Evolutionary conservation across 2,113 vertebrate genomes (phyloP).

Genomic region (Hippocampus abdominalis): DNA sequence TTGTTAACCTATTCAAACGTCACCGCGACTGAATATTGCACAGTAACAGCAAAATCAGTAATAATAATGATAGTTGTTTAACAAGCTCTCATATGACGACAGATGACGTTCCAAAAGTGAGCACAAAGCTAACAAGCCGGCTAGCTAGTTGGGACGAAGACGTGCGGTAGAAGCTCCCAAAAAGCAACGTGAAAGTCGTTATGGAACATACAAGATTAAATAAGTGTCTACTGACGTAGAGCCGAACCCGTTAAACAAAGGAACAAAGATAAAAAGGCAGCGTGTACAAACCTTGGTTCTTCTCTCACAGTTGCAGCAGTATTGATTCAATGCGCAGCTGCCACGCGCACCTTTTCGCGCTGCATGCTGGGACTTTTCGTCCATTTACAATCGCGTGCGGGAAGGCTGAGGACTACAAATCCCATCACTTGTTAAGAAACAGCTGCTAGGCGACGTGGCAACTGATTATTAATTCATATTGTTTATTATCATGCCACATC

Average conservation of each 20-base stretch:
- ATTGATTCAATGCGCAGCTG: neutral
- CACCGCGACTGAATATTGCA: neutral
- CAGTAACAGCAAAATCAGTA: neutral
- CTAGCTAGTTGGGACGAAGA: neutral
- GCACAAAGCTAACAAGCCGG: neutral
- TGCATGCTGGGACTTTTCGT: slow-evolving; percentile 54
- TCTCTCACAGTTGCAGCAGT: slow-evolving; percentile 1
- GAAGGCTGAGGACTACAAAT: slow-evolving; percentile 51
- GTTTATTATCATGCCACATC: neutral
- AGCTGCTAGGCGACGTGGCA: slow-evolving; percentile 8
- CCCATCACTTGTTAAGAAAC: slow-evolving; percentile 11
- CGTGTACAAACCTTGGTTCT: slow-evolving; percentile 23
- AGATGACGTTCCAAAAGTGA: neutral
- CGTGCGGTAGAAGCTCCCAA: neutral
- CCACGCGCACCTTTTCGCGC: neutral
- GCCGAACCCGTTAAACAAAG: neutral
- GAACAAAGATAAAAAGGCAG: neutral
- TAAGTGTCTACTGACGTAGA: neutral
- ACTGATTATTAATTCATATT: neutral
- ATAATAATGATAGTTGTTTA: neutral
- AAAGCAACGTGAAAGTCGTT: neutral
- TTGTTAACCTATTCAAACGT: neutral
- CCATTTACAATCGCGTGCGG: neutral
- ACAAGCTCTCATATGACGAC: neutral
- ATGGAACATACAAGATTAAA: neutral